Evolutionary conservation across 2,888 invertebrate genomes (phyloP), one percentile per base, ranked within the genome.

Genomic region (Leucophenga montana): DNA sequence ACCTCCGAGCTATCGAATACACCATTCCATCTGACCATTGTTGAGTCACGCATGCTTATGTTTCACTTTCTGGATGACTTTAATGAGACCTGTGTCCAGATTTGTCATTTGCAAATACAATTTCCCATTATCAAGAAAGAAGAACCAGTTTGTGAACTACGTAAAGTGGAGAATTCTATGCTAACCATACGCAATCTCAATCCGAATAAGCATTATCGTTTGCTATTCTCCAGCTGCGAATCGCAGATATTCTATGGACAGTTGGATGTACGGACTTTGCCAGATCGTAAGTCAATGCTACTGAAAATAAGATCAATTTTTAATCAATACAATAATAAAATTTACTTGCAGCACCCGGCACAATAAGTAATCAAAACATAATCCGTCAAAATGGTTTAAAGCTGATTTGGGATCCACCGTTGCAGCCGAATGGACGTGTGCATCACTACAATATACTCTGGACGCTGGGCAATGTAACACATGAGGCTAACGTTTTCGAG

Each of bases 391-490:
- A 87, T 75, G 89, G 89, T 1, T 75, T 88, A 3, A 86, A 86
- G 68, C 69, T 89, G 3, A 79, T 82, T 16, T 89, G 89, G 89
- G 85, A 87, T 70, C 86, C 88, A 2, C 89, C 89, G 1, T 65
- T 78, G 16, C 86, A 87, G 69, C 84, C 88, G 39, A 89, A 88
- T 78, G 89, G 89, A 2, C 81, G 85, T 61, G 85, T 89, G 9
- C 77, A 86, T 73, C 85, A 87, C 68, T 89, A 89, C 67, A 84
- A 84, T 33, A 85, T 89, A 22, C 75, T 86, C 33, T 89, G 88
- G 88, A 86, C 86, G 0, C 69, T 87, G 68, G 84, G 83, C 39
- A 88, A 88, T 82, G 80, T 83, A 5, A 88, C 88, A 0, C 81
- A 87, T 57, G 86, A 86, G 73, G 79, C 84, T 4, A 88, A 87